phyloP scores from a whole-genome alignment of 1,140 invertebrate species.

The Cherax quadricarinatus region DNA sequence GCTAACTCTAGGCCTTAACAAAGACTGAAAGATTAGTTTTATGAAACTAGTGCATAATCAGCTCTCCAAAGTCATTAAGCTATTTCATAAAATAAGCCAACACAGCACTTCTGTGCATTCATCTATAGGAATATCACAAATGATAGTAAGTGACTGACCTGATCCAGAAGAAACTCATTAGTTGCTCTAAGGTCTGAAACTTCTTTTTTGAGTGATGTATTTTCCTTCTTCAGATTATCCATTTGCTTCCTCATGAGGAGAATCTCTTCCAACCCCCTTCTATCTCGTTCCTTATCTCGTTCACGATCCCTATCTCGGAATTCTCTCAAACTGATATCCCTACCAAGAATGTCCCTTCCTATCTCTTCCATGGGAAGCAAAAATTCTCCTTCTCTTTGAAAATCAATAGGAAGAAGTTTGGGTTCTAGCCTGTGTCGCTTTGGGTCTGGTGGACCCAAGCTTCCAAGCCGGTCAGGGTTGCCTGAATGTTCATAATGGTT shows the following conservation, averaged over 20 bases:
- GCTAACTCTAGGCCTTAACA: too few relatives aligned
- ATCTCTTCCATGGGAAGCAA: slow-evolving; percentile 51
- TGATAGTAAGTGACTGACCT: slow-evolving; percentile 47
- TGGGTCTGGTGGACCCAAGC: slow-evolving; percentile 36
- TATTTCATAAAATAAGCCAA: too few relatives aligned
- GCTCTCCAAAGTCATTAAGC: too few relatives aligned
- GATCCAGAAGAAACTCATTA: slow-evolving; percentile 73
- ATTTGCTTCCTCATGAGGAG: slow-evolving; percentile 69
- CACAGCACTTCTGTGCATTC: too few relatives aligned
- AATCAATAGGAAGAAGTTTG: slow-evolving; percentile 26
- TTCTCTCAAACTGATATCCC: slow-evolving; percentile 59
- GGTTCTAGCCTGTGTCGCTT: slow-evolving; percentile 61
- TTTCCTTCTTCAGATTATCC: slow-evolving; percentile 71
- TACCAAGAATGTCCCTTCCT: slow-evolving; percentile 38
- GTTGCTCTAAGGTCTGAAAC: slow-evolving; percentile 71
- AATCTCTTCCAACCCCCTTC: slow-evolving; percentile 68
- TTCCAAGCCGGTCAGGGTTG: slow-evolving; percentile 21
- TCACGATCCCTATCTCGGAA: slow-evolving; percentile 65
- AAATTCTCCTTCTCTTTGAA: slow-evolving; percentile 52
- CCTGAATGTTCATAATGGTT: slow-evolving; percentile 52
- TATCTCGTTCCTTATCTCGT: slow-evolving; percentile 61
- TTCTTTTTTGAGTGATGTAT: slow-evolving; percentile 67
- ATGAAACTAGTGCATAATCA: too few relatives aligned
- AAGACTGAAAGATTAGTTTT: too few relatives aligned
- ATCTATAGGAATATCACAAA: not conserved